Evolutionary conservation across 2,797 vertebrate species (phyloP), one percentile per base, ranked within the genome.

Genomic region (Anguilla megastoma): DNA sequence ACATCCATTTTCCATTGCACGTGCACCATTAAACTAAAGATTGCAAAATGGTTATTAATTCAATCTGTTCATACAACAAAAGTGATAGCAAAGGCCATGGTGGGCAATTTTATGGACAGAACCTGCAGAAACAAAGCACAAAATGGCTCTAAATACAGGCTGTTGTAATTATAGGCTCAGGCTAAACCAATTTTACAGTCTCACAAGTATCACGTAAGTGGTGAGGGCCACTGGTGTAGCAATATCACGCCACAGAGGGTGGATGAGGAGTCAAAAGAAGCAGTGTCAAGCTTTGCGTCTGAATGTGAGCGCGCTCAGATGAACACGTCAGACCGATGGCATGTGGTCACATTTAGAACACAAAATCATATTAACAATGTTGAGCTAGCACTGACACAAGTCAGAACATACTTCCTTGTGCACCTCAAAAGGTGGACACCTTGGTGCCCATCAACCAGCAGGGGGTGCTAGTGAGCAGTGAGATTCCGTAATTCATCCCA

Each of bases 21-120:
- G 33, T 76, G 71, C 16, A 7, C 33, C 71, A 76, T 76, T 76
- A 76, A 76, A 76, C 33, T 76, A 41, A 18, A 10, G 30, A 76
- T 41, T 14, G 71, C 33, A 74, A 74, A 74, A 76, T 41, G 16
- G 71, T 74, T 74, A 74, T 74, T 74, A 76, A 76, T 41, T 76
- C 71, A 76, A 76, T 41, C 71, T 76, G 71, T 41, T 76, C 71
- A 41, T 76, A 76, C 71, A 16, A 76, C 33, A 76, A 76, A 76
- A 76, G 18, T 21, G 12, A 76, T 41, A 16, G 71, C 33, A 36
- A 41, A 12, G 71, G 14, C 33, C 27, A 71, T 69, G 24, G n/a
- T 69, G 24, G n/a, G 63, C 63, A 69, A 69, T 69, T 69, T 69
- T 69, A 69, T 69, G 63, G 63, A 69, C 63, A 69, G n/a, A 69